Evolutionary conservation across 2,113 vertebrate genomes (phyloP), one percentile per base, ranked within the genome.

Genomic region (Cacatua alba): DNA sequence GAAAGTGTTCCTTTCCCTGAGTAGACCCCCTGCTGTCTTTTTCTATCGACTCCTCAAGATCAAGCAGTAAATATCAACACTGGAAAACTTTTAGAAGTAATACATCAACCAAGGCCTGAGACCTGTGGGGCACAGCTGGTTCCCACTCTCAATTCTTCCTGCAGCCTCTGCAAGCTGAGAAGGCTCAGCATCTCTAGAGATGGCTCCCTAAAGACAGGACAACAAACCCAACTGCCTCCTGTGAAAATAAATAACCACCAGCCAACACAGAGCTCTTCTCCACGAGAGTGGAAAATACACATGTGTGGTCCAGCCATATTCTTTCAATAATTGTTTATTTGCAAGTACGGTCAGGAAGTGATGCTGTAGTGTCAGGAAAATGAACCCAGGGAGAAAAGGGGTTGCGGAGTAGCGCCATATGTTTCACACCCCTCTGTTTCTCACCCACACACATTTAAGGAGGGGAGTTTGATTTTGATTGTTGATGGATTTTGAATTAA

Each of bases 221-320:
- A 93, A 92, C 70, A 94, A 93, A 92, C 57, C 37, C 78, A 95
- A 11, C 53, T 0, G n/a, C 51, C 82, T 86, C 64, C 48, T 63
- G 20, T 86, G 64, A 86, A 93, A 95, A 95, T 59, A 96, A 96
- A 94, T 71, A 96, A 51, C 43, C 52, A 67, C 35, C 68, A 94
- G 80, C 65, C 18, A 2, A 82, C 86, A 63, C 64, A n/a, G 25
- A 80, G 71, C 63, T 86, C 67, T 92, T 74, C 92, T 88, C 37
- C 41, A 67, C 2, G 0, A 75, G 71, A 90, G 46, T 68, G 90
- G 93, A 94, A 96, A 95, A 93, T 64, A 83, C 0, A 0, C 71
- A 82, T 67, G 93, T 95, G 95, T 96, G 94, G 93, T 90, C 96
- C 90, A 94, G 71, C 53, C 88, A 81, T 29, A 85, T 28, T 76